These are phyloP conservation scores for Salvelinus sp. DNA, from an alignment of 2,113 vertebrate genomes.

Conservation along the genomic window DNA sequence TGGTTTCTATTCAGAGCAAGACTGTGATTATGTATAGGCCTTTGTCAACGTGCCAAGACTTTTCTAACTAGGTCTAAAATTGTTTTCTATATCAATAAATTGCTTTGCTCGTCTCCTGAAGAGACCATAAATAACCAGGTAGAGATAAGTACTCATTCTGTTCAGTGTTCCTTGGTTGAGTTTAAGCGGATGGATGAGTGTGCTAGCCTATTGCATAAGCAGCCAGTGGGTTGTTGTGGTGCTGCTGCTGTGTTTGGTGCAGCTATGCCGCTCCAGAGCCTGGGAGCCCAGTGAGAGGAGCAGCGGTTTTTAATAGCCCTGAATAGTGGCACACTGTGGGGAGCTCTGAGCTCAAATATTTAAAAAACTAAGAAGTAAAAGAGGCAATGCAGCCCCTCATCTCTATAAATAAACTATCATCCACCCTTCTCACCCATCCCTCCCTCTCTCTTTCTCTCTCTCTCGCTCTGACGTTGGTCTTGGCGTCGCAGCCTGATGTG, in stretches of 20 bases:
- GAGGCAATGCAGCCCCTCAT: neutral
- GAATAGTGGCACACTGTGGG: conserved; percentile 12
- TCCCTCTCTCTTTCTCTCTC: neutral
- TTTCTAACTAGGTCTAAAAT: too few relatives aligned
- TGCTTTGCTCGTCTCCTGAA: neutral
- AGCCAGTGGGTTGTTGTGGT: neutral
- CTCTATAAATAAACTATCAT: conserved; percentile 23
- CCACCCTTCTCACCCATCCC: neutral
- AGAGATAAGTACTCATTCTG: neutral
- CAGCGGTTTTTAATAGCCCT: conserved; percentile 7
- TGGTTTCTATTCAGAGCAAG: neutral
- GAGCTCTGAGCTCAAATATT: conserved; percentile 22
- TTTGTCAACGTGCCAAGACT: too few relatives aligned
- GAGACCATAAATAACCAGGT: neutral
- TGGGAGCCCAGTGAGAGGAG: neutral
- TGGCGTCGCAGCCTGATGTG: neutral
- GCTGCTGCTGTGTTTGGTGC: neutral
- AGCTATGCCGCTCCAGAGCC: neutral
- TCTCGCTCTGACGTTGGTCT: neutral
- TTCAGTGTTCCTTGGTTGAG: neutral
- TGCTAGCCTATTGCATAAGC: conserved; percentile 7
- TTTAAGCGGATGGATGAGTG: too few relatives aligned
- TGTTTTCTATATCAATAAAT: neutral
- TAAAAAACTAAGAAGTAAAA: conserved; percentile 35
- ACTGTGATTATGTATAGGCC: too few relatives aligned